Evolutionary conservation across 1,140 invertebrate genomes (phyloP), one percentile per base, ranked within the genome.

Genomic region (Carposina sasakii): DNA sequence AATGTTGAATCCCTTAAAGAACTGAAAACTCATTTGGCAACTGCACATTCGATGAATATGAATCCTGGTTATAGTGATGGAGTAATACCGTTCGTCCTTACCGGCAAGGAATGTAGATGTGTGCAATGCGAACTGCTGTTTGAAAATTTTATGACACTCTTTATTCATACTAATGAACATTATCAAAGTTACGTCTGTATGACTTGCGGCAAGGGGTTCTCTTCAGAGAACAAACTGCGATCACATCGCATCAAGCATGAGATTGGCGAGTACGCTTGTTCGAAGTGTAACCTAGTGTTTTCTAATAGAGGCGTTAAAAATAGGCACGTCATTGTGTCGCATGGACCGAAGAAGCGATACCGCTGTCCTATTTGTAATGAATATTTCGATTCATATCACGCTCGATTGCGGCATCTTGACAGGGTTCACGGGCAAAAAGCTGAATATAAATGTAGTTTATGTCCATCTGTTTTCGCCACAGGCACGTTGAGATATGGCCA

Each of bases 261-360:
- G 12, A 43, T 44, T 2, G 76, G 72, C 3, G 23, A 66, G 15
- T 93, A 92, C 60, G 87, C 89, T 39, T 96, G 94, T 68, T 89
- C 91, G 34, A 87, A 91, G 26, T 96, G 94, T 66, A 86, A 86
- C 10, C 92, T 93, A 58, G 88, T 88, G 0, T 94, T 78, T 41
- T 16, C 43, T 1, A 75, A 61, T 53, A 49, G 66, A 2, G 57
- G 48, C 0, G 26, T 58, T 0, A 67, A 60, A 43, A 65, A 63
- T 15, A 51, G 57, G 9, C 72, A 75, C 24, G 34, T 64, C 3
- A 44, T 62, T 13, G 15, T 43, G 0, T 54, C 42, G 1, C 73
- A 79, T 19, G 65, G 67, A 13, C 51, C 50, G 0, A 71, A 70
- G 45, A 54, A 70, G 30, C 55, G 63, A 22, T 71, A 79, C 45